phyloP scores from a whole-genome alignment of 2,797 vertebrate genomes.

The Clarias pachynema region DNA sequence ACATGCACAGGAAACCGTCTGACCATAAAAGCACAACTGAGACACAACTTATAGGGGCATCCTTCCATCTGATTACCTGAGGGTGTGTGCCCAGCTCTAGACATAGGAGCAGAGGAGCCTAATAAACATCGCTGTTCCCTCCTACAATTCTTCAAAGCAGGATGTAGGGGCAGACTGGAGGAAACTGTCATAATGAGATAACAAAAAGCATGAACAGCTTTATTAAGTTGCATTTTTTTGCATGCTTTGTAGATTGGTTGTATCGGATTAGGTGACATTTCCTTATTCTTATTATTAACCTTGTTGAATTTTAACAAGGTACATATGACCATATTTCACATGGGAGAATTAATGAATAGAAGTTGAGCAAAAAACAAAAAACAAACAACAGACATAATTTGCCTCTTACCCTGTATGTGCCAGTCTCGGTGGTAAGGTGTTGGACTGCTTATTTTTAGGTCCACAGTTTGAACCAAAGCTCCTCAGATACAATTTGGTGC shows the following conservation, averaged over 20 bases:
- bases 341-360: background rate
- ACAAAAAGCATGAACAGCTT: background rate
- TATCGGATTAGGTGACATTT: background rate
- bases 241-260: background rate
- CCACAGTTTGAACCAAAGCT: too few relatives aligned
- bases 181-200: background rate
- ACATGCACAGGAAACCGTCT: slow-evolving; percentile 14
- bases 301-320: background rate
- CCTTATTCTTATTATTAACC: background rate
- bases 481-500: too few relatives aligned
- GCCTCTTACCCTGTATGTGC: background rate
- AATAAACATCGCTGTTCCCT: background rate
- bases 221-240: background rate
- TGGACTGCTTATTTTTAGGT: too few relatives aligned
- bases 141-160: background rate
- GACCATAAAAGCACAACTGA: background rate
- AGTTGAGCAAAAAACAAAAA: background rate
- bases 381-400: background rate
- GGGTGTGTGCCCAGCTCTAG: slow-evolving; percentile 8
- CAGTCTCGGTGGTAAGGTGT: too few relatives aligned
- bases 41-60: background rate
- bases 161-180: background rate
- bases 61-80: slow-evolving; percentile 45
- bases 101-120: background rate
- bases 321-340: background rate